Percentiles rank a stretch among this genome's conserved stretches.
Conservation (phyloP, 2,113 vertebrate species). For the Puffinus mauretanicus region DNA sequence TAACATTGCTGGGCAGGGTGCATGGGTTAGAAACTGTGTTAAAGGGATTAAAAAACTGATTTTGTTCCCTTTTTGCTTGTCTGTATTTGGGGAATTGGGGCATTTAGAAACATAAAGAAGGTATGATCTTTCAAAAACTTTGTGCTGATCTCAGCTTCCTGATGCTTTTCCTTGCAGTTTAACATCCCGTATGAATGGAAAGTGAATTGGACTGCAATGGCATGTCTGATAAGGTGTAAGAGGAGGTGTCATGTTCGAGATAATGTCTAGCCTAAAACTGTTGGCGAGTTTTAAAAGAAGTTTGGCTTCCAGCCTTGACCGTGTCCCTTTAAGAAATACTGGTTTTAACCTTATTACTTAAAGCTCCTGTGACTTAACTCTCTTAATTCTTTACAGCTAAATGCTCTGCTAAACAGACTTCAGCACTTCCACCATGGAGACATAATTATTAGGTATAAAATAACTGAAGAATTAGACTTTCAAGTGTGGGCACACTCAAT, state of each 20-base stretch:
- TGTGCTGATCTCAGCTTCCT: not conserved
- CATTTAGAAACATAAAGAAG: not conserved
- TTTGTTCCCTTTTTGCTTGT: not conserved
- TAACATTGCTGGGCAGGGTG: not conserved
- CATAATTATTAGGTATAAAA: not conserved
- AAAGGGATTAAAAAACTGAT: not conserved
- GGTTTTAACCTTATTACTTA: conserved; percentile 54
- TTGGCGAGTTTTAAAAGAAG: not conserved
- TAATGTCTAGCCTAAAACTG: not conserved
- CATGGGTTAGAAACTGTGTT: not conserved
- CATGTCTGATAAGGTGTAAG: not conserved
- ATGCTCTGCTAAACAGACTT: not conserved
- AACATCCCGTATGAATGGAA: not conserved
- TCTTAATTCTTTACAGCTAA: conserved; percentile 44
- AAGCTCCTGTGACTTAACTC: conserved; percentile 43
- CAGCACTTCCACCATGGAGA: not conserved
- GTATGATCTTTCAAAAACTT: not conserved
- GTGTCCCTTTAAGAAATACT: conserved; percentile 50
- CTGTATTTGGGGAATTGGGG: not conserved
- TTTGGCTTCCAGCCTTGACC: not conserved
- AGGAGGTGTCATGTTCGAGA: not conserved
- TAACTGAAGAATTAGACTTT: not conserved
- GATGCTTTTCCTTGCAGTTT: not conserved
- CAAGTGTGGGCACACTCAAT: not conserved
- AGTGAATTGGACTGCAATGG: not conserved